Evolutionary conservation across 35 echinoderm and acorn worm species (phyloP), one percentile per base, ranked within the genome.

Genomic region (Lytechinus variegatus): DNA sequence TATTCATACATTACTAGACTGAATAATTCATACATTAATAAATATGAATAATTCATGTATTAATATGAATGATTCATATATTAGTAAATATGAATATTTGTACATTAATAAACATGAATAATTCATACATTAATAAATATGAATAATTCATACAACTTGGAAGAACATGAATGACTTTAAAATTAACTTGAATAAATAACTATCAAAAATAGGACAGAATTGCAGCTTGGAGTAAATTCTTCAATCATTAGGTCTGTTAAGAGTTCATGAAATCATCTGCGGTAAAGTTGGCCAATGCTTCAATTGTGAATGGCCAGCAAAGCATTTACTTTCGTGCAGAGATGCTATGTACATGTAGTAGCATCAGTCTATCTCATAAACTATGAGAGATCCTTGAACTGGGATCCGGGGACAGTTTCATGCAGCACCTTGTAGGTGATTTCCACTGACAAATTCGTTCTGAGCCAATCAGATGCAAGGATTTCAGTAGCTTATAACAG

Each of bases 141-240:
- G 66, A 79, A 19, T 24, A 79, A 79, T 79, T 16, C 66, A 79
- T 24, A n/a, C 6, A 24, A 79, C n/a, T 79, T 79, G 66, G 66
- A 79, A 79, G 66, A 79, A 79, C 19, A 79, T 79, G 16, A 27
- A 24, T 24, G 19, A 24, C 66, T 24, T 24, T 79, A 79, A 79
- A 24, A 79, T 79, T 19, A 79, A 79, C 33, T 79, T 79, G 66
- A 79, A 79, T 79, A 79, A 79, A 79, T 79, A 79, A 79, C 66
- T 79, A 79, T 79, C 19, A 79, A 79, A 79, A 79, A 79, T 79
- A 79, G 66, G 66, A n/a, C 16, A 79, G 10, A 79, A 79, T 79
- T 79, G 5, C 66, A 24, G 16, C 6, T 24, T 24, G 16, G 66
- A 79, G n/a, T 79, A n/a, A 24, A 79, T 79, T 24, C 66, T 79